A percentile compares a stretch with the other conserved stretches of the same genome.
Conservation (phyloP, 2,888 invertebrate genomes). For the Andrena trimmerana region DNA sequence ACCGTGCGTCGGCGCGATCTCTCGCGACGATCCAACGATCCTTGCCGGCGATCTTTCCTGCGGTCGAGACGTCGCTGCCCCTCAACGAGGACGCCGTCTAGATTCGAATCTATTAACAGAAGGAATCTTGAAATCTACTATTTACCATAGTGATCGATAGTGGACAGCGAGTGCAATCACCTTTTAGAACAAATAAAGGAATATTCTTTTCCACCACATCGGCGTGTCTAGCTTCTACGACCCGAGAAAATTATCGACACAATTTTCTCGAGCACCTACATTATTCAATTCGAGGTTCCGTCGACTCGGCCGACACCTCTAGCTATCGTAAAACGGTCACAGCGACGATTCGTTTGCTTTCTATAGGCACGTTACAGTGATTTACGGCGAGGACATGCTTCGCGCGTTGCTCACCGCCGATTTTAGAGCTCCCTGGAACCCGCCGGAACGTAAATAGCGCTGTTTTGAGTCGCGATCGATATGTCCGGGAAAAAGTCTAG, state of each 20-base stretch:
- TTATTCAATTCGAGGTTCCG: neutral
- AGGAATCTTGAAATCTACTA: too few species aligned
- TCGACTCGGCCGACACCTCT: neutral
- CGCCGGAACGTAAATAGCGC: neutral
- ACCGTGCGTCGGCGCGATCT: slow-evolving; percentile 45
- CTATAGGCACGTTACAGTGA: neutral
- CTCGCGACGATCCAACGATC: slow-evolving; percentile 24
- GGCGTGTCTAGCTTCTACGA: too few species aligned
- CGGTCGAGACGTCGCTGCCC: neutral
- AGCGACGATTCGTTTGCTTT: neutral
- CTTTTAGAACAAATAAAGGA: too few species aligned
- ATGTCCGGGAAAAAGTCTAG: slow-evolving; percentile 15
- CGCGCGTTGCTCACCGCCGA: neutral
- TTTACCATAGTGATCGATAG: too few species aligned
- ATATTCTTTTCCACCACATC: too few species aligned
- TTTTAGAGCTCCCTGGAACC: slow-evolving; percentile 8
- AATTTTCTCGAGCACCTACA: neutral
- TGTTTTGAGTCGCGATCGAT: slow-evolving; percentile 27
- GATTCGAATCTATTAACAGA: too few species aligned
- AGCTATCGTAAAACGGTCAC: neutral
- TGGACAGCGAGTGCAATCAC: too few species aligned
- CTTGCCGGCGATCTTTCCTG: neutral
- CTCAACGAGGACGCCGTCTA: neutral
- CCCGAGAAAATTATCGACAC: too few species aligned
- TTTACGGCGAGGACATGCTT: neutral